phyloP scores from a whole-genome alignment of 2,113 vertebrate species.

The Hemiprocne comata region DNA sequence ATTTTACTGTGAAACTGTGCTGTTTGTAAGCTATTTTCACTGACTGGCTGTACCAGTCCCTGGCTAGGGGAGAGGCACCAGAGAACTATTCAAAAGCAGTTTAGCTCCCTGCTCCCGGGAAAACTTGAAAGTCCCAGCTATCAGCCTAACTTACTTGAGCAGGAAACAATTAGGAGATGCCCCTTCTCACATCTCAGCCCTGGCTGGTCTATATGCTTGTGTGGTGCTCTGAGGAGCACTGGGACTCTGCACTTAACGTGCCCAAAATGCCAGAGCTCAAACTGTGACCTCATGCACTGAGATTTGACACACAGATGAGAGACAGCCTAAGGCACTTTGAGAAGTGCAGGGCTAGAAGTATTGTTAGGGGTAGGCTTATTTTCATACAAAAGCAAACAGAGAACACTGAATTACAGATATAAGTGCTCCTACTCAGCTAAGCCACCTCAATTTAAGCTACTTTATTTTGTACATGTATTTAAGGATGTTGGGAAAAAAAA shows the following conservation, averaged over 20 bases:
- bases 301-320: rapidly evolving
- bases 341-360: neutral
- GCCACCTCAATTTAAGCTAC: neutral
- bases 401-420: neutral
- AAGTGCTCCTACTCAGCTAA: neutral
- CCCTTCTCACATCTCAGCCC: neutral
- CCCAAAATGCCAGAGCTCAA: neutral
- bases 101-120: neutral
- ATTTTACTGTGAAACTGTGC: neutral
- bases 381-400: neutral
- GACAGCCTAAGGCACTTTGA: neutral
- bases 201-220: neutral
- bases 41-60: neutral
- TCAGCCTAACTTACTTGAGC: neutral
- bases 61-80: neutral
- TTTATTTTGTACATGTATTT: neutral
- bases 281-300: neutral
- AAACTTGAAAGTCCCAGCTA: neutral
- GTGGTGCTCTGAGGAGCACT: rapidly evolving
- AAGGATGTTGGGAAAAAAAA: neutral
- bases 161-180: neutral
- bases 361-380: neutral
- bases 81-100: neutral
- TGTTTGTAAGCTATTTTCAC: neutral
- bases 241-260: neutral